Percentiles rank a stretch among this genome's conserved stretches.
phyloP scores from a whole-genome alignment of 2,888 invertebrate genomes.

The Noctuana brunneofusca region DNA sequence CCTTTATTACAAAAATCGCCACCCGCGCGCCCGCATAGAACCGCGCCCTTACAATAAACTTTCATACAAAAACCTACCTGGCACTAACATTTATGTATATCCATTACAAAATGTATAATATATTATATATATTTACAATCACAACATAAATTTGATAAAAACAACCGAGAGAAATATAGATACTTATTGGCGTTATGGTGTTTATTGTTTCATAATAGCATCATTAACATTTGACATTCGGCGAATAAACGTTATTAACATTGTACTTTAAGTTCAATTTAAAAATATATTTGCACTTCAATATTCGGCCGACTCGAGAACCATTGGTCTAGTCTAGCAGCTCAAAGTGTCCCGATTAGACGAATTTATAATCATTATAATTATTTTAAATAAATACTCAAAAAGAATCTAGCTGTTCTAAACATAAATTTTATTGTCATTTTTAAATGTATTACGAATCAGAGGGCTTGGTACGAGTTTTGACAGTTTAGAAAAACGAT shows the following conservation, averaged over 20 bases:
- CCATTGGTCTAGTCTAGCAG: conserved; percentile 23
- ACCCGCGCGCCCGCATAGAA: conserved; percentile 34
- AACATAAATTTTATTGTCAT: conserved; percentile 62
- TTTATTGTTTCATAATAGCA: conserved; percentile 17
- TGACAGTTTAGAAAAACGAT: too few relatives aligned
- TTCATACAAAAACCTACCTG: conserved; percentile 80
- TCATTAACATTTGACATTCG: conserved; percentile 18
- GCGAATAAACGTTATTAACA: conserved; percentile 25
- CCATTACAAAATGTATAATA: conserved; percentile 81
- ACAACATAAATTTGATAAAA: conserved; percentile 80
- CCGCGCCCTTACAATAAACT: conserved; percentile 60
- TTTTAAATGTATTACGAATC: conserved; percentile 23
- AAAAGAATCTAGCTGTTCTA: conserved; percentile 59
- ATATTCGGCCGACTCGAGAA: conserved; percentile 28
- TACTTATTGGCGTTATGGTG: conserved; percentile 62
- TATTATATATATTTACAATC: conserved; percentile 79
- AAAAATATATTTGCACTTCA: conserved; percentile 28
- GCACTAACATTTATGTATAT: conserved; percentile 78
- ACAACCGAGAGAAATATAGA: conserved; percentile 75
- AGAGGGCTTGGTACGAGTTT: too few relatives aligned
- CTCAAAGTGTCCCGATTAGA: conserved; percentile 24
- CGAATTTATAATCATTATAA: conserved; percentile 21
- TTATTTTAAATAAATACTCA: conserved; percentile 28
- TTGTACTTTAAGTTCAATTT: conserved; percentile 31
- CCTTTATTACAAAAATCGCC: neutral